Percentiles rank a stretch among this genome's conserved stretches.
These are phyloP conservation scores for Drymodes brunneopygia DNA, from an alignment of 2,113 vertebrate species.

Conservation along the genomic window DNA sequence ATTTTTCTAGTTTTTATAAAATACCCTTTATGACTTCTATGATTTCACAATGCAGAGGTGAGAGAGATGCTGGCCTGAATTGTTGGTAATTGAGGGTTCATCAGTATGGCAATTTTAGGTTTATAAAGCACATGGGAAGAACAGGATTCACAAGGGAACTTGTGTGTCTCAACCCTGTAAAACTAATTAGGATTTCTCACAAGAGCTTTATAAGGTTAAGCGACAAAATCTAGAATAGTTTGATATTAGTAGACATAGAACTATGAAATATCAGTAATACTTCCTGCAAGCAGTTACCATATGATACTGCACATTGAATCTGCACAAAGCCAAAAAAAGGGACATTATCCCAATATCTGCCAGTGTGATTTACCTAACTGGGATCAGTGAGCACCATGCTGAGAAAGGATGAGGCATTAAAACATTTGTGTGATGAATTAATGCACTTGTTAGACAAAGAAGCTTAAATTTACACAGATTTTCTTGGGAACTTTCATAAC, in stretches of 20 bases:
- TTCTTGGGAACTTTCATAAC: neutral
- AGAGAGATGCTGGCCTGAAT: neutral
- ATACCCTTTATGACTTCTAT: neutral
- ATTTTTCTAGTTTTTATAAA: neutral
- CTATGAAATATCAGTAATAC: neutral
- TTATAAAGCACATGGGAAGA: neutral
- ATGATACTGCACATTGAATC: neutral
- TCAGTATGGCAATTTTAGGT: neutral
- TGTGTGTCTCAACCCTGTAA: neutral
- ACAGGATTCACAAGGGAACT: neutral
- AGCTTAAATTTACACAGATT: neutral
- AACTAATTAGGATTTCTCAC: neutral
- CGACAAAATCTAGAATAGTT: neutral
- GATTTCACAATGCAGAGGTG: neutral
- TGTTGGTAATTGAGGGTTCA: neutral
- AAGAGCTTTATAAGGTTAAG: neutral
- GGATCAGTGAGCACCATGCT: rapidly evolving
- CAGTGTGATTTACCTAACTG: neutral
- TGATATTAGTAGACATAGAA: neutral
- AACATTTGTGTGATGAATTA: neutral
- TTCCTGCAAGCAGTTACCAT: neutral
- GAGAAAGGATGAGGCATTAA: neutral
- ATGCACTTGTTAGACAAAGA: neutral
- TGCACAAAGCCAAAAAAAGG: neutral
- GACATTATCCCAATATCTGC: neutral